Percentiles rank a stretch among this genome's conserved stretches.
phyloP scores from a whole-genome alignment of 1,140 invertebrate genomes.

The Rhynchophorus ferrugineus region DNA sequence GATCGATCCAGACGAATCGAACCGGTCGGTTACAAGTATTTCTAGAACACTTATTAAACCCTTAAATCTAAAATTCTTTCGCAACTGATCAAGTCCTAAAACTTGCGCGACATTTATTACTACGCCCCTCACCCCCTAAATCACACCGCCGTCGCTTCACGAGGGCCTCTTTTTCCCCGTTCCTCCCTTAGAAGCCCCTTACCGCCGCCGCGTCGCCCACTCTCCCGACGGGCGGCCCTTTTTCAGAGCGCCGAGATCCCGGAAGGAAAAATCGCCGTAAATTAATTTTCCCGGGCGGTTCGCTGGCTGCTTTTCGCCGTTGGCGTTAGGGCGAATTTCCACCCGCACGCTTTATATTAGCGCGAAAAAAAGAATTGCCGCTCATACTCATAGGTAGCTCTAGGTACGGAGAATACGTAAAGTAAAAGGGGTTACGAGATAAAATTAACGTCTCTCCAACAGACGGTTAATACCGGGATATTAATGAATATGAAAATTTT shows the following conservation, averaged over 20 bases:
- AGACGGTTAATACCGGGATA: too few species aligned
- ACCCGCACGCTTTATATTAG: background rate
- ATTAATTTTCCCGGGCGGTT: background rate
- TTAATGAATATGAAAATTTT: too few species aligned
- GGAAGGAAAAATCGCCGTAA: background rate
- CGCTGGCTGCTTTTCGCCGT: background rate
- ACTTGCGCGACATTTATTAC: slow-evolving; percentile 27
- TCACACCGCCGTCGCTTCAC: background rate
- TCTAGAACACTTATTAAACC: slow-evolving; percentile 23
- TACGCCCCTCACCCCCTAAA: background rate
- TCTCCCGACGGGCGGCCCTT: too few species aligned
- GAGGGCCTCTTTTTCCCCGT: too few species aligned
- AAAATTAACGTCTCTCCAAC: too few species aligned
- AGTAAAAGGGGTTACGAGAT: too few species aligned
- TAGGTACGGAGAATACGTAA: too few species aligned
- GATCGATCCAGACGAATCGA: background rate
- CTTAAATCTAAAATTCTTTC: slow-evolving; percentile 27
- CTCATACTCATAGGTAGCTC: too few species aligned
- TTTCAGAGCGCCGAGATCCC: too few species aligned
- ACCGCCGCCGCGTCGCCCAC: too few species aligned
- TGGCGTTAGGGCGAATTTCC: background rate
- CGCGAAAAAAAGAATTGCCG: too few species aligned
- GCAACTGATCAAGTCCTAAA: slow-evolving; percentile 25
- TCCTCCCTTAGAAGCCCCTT: too few species aligned
- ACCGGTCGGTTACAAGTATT: background rate